Evolutionary conservation across 2,888 invertebrate genomes (phyloP).

Genomic region (Brachycybe producta): DNA sequence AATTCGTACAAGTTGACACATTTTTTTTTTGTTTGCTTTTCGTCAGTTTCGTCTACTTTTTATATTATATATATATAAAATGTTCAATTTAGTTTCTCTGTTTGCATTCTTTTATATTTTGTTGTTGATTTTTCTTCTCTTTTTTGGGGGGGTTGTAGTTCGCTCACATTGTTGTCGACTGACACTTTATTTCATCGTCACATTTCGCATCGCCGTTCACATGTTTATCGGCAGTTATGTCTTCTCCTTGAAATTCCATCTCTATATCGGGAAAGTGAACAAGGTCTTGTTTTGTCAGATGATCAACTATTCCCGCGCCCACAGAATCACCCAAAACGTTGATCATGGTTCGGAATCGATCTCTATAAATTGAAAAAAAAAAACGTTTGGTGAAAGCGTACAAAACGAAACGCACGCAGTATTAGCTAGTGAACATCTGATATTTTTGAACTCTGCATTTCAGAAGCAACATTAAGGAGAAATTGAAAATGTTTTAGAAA

Average conservation of each 20-base stretch:
- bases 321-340: slow-evolving; percentile 93
- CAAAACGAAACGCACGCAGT: no score
- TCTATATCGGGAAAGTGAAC: slow-evolving; percentile 26
- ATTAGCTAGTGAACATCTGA: no score
- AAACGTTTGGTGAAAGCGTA: background rate
- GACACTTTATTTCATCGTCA: slow-evolving; percentile 10
- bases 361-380: slow-evolving; percentile 12
- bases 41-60: no score
- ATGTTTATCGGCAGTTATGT: slow-evolving; percentile 7
- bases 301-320: slow-evolving; percentile 81
- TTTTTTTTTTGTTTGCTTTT: no score
- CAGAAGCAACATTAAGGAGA: no score
- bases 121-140: background rate
- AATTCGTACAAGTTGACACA: no score
- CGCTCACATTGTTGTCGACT: slow-evolving; percentile 9
- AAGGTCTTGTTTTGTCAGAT: slow-evolving; percentile 63
- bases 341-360: slow-evolving; percentile 52
- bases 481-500: no score
- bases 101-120: no score
- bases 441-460: background rate
- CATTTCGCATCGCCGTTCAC: slow-evolving; percentile 10
- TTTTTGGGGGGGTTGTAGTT: background rate
- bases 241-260: slow-evolving; percentile 8
- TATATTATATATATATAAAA: no score
- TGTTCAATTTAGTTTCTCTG: background rate